These are phyloP conservation scores for Rotaria socialis DNA, from an alignment of 2,888 invertebrate species.

Conservation along the genomic window DNA sequence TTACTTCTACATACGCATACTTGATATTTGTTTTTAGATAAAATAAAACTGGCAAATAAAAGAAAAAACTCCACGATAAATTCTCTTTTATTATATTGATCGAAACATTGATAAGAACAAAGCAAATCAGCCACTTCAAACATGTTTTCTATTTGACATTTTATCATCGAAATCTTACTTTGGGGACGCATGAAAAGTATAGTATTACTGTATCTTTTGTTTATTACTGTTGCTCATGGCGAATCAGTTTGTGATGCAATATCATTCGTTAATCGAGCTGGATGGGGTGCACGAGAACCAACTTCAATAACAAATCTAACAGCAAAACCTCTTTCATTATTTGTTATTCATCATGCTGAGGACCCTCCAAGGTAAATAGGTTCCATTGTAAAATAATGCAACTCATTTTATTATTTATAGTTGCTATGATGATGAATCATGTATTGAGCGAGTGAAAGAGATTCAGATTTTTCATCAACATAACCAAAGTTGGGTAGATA, in stretches of 20 bases:
- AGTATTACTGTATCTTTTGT: neutral
- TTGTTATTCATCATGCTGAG: slow-evolving; percentile 49
- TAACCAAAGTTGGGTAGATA: slow-evolving; percentile 57
- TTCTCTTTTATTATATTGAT: no score
- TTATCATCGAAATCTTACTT: no score
- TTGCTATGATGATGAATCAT: slow-evolving; percentile 47
- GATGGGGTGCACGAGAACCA: slow-evolving; percentile 48
- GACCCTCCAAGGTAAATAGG: neutral
- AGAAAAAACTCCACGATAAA: no score
- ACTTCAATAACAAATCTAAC: slow-evolving; percentile 40
- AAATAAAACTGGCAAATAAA: no score
- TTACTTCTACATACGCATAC: no score
- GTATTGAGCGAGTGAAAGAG: slow-evolving; percentile 60
- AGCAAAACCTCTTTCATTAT: slow-evolving; percentile 46
- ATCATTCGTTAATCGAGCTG: slow-evolving; percentile 35
- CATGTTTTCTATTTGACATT: no score
- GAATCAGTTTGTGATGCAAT: neutral
- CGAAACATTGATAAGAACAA: no score
- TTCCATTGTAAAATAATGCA: neutral
- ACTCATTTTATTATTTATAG: neutral
- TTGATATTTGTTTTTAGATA: no score
- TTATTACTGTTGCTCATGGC: neutral
- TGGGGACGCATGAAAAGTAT: neutral
- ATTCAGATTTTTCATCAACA: slow-evolving; percentile 72
- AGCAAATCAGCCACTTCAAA: no score